Percentiles rank a stretch among this genome's conserved stretches.
These are phyloP conservation scores for Copsychus sechellarum DNA, from an alignment of 2,113 vertebrate species.

Conservation along the genomic window DNA sequence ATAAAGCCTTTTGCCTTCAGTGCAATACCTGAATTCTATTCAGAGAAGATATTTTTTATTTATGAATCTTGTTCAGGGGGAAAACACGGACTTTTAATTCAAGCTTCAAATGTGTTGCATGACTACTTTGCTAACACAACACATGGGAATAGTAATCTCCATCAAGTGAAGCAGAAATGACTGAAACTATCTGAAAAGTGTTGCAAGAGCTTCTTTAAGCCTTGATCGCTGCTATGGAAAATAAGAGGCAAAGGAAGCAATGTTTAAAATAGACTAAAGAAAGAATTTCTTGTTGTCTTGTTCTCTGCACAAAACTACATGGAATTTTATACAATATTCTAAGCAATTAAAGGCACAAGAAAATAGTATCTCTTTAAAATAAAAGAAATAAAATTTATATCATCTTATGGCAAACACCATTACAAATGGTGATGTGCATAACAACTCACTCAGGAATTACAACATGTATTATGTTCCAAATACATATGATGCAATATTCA, in stretches of 20 bases:
- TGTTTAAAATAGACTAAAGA: not conserved
- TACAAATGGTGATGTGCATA: not conserved
- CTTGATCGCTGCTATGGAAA: conserved; percentile 19
- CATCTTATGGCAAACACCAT: not conserved
- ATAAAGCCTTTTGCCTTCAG: conserved; percentile 9
- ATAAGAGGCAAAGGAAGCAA: not conserved
- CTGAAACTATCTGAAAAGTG: conserved; percentile 2
- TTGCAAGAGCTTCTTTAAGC: not conserved
- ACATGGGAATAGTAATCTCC: conserved; percentile 37
- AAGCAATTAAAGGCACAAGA: not conserved
- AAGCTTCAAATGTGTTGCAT: conserved; percentile 6
- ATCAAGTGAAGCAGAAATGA: conserved; percentile 44
- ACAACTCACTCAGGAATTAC: not conserved
- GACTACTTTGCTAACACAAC: conserved; percentile 52
- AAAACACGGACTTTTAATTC: conserved; percentile 51
- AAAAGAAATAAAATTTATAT: not conserved
- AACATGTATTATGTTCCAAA: not conserved
- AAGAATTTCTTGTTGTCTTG: not conserved
- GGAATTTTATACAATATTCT: not conserved
- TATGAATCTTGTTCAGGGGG: conserved; percentile 39
- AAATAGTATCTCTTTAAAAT: not conserved
- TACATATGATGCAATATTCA: not conserved
- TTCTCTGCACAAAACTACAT: not conserved
- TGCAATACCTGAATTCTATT: conserved; percentile 21
- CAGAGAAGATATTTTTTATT: conserved; percentile 49